Conservation (phyloP, 2,888 invertebrate species). For the Incurvaria masculella region DNA sequence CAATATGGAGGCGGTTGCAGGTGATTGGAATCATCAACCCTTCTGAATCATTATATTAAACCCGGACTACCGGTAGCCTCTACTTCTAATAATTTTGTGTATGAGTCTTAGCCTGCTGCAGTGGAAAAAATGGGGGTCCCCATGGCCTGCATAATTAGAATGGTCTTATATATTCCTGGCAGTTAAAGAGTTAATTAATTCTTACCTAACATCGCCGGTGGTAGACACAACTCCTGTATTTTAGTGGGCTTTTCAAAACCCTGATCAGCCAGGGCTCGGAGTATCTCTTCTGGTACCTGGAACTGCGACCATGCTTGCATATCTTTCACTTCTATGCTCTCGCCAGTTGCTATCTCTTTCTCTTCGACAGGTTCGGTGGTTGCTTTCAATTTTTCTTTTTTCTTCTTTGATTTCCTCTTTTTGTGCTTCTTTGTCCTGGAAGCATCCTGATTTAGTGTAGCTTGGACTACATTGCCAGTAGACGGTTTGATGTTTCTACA, state of each 20-base stretch:
- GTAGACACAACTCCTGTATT: slow-evolving; percentile 80
- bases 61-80: too few species aligned
- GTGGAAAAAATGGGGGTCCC: too few species aligned
- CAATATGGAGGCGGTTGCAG: too few species aligned
- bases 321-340: slow-evolving; percentile 36
- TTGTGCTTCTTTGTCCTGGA: slow-evolving; percentile 5
- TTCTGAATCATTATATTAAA: too few species aligned
- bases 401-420: slow-evolving; percentile 1
- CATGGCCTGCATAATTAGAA: too few species aligned
- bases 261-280: slow-evolving; percentile 71
- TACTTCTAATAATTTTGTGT: too few species aligned
- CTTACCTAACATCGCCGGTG: slow-evolving; percentile 79
- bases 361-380: slow-evolving; percentile 18
- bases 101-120: too few species aligned
- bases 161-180: too few species aligned
- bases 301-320: slow-evolving; percentile 64
- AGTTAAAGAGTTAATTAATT: neutral
- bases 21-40: too few species aligned
- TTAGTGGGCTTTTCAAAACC: slow-evolving; percentile 81
- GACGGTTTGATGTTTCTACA: slow-evolving; percentile 27
- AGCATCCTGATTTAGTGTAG: slow-evolving; percentile 12
- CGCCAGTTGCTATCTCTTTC: slow-evolving; percentile 4
- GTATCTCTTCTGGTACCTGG: slow-evolving; percentile 66
- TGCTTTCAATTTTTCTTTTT: slow-evolving; percentile 11
- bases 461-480: slow-evolving; percentile 22